Evolutionary conservation across 2,888 invertebrate genomes (phyloP).

Genomic region (Lasioglossum villosulum): DNA sequence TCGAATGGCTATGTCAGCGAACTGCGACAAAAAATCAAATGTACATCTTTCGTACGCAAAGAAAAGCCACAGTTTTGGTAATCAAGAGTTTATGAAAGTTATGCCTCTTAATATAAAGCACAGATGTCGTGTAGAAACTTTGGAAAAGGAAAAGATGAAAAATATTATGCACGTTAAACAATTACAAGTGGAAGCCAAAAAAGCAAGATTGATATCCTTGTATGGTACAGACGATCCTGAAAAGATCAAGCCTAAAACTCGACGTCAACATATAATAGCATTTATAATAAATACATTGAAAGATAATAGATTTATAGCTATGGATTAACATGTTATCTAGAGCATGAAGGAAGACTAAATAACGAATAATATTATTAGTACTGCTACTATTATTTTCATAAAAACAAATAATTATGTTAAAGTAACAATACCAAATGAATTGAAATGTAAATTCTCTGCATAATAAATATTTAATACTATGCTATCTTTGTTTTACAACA

Average conservation of each 20-base stretch:
- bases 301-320: slow-evolving; percentile 63
- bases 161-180: slow-evolving; percentile 42
- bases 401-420: not conserved
- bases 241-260: slow-evolving; percentile 47
- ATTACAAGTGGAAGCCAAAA: slow-evolving; percentile 47
- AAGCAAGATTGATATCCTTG: slow-evolving; percentile 52
- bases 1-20: not conserved
- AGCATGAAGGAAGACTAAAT: not conserved
- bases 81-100: slow-evolving; percentile 41
- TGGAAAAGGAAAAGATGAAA: slow-evolving; percentile 21
- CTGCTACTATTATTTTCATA: not conserved
- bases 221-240: slow-evolving; percentile 37
- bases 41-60: not conserved
- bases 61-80: slow-evolving; percentile 4
- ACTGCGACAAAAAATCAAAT: not conserved
- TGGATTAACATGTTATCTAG: slow-evolving; percentile 12
- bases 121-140: not conserved
- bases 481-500: not conserved
- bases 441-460: not conserved
- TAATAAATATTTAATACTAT: slow-evolving; percentile 7
- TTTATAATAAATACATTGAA: slow-evolving; percentile 67
- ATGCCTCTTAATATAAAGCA: slow-evolving; percentile 24
- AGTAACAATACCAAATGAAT: not conserved
- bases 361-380: slow-evolving; percentile 10
- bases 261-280: slow-evolving; percentile 58